Percentiles rank a stretch among this genome's conserved stretches.
Conservation (phyloP, 2,888 invertebrate species). For the Mystacides longicornis region DNA sequence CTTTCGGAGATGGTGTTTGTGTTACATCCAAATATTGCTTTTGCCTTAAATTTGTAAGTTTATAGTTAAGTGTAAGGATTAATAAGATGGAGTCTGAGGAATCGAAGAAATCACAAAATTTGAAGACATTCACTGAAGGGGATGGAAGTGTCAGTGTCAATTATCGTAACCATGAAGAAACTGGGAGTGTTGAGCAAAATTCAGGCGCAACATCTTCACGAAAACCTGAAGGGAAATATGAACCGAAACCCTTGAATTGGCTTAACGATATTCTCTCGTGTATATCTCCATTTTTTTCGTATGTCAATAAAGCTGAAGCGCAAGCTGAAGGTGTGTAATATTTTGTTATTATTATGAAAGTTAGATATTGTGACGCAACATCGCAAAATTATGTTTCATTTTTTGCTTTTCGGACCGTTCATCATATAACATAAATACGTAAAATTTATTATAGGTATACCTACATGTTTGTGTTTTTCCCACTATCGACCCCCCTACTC, state of each 20-base stretch:
- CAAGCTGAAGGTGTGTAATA: constrained; percentile 48
- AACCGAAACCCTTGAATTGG: constrained; percentile 40
- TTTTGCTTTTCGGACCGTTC: not conserved
- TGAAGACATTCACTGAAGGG: constrained; percentile 3
- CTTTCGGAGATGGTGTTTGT: too few relatives aligned
- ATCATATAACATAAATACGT: not conserved
- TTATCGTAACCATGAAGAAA: not conserved
- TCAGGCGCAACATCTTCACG: constrained; percentile 6
- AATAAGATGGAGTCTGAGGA: too few relatives aligned
- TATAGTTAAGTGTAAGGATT: too few relatives aligned
- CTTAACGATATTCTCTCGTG: constrained; percentile 82
- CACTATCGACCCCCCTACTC: not conserved
- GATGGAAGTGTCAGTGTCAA: constrained; percentile 4
- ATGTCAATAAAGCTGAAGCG: constrained; percentile 71
- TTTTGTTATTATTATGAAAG: too few relatives aligned
- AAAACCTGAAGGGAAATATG: constrained; percentile 14
- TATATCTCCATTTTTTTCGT: constrained; percentile 78
- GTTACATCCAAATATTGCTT: too few relatives aligned
- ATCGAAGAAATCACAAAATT: too few relatives aligned
- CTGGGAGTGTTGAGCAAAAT: constrained; percentile 5
- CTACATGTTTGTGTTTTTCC: not conserved
- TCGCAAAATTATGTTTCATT: too few relatives aligned
- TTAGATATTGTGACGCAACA: too few relatives aligned
- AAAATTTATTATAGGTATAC: not conserved
- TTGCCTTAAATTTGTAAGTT: too few relatives aligned